Evolutionary conservation across 2,888 invertebrate genomes (phyloP).

Genomic region (Pandemis cinnamomeana): DNA sequence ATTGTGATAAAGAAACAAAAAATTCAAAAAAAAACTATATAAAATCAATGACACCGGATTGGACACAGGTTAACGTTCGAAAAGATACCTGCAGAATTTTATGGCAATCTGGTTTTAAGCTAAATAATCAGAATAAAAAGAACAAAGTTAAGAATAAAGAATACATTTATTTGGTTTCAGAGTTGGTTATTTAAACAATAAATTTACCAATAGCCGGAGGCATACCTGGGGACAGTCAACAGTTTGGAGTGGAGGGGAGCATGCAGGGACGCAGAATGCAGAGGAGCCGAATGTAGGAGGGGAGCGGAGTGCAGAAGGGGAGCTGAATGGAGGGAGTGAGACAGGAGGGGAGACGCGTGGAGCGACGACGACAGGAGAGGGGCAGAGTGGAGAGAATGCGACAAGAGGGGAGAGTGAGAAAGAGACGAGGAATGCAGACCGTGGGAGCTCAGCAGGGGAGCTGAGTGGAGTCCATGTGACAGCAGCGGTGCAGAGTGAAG

Average conservation of each 20-base stretch:
- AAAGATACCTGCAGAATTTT: too few relatives aligned
- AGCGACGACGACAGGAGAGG: conserved; percentile 31
- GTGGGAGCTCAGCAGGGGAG: conserved; percentile 37
- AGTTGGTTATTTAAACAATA: neutral
- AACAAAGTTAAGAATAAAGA: conserved; percentile 23
- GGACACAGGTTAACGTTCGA: too few relatives aligned
- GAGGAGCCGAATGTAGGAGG: conserved; percentile 6
- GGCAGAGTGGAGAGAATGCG: conserved; percentile 32
- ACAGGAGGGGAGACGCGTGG: too few relatives aligned
- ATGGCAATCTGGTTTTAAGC: too few relatives aligned
- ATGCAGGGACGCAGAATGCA: conserved; percentile 37
- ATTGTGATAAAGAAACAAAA: too few relatives aligned
- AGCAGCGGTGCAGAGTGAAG: conserved; percentile 11
- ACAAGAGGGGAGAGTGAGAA: conserved; percentile 17
- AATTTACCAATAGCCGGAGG: conserved; percentile 48
- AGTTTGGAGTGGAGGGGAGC: conserved; percentile 18
- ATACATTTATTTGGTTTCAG: conserved; percentile 34
- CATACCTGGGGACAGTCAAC: conserved; percentile 46
- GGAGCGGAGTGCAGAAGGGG: neutral
- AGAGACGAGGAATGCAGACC: conserved; percentile 21
- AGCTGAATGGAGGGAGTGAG: conserved; percentile 2
- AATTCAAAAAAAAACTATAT: too few relatives aligned
- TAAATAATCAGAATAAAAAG: neutral
- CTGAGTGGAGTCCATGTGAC: conserved; percentile 23
- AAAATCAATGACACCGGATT: too few relatives aligned